phyloP scores from a whole-genome alignment of 2,888 invertebrate genomes.

The Zygogramma bicolorata region DNA sequence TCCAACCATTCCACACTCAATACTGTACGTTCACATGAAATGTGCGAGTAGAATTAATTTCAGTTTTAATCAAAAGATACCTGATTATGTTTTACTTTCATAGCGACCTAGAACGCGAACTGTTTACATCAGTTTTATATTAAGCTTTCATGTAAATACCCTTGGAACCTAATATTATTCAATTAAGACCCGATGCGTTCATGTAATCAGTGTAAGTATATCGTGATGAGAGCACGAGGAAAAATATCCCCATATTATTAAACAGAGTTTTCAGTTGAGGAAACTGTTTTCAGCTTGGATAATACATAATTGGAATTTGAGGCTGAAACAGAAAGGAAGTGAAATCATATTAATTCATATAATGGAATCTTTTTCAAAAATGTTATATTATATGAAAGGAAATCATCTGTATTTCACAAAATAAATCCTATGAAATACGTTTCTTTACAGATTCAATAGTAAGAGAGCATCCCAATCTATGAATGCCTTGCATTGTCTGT shows the following conservation, averaged over 20 bases:
- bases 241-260: background rate
- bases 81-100: background rate
- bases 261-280: background rate
- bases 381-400: too few relatives aligned
- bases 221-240: background rate
- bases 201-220: background rate
- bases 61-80: background rate
- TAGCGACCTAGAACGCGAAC: background rate
- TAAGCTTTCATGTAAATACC: background rate
- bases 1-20: background rate
- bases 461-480: too few relatives aligned
- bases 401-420: too few relatives aligned
- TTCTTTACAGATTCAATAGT: too few relatives aligned
- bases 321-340: too few relatives aligned
- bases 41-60: background rate
- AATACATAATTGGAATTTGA: too few relatives aligned
- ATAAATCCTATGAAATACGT: too few relatives aligned
- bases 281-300: too few relatives aligned
- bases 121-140: background rate
- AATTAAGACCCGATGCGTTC: background rate
- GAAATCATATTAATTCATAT: too few relatives aligned
- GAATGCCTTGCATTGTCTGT: too few relatives aligned
- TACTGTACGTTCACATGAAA: background rate
- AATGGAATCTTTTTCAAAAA: too few relatives aligned
- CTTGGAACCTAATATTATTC: background rate